Base-by-base conservation (phyloP, 2,113 vertebrate species). In the Perca flavescens region DNA sequence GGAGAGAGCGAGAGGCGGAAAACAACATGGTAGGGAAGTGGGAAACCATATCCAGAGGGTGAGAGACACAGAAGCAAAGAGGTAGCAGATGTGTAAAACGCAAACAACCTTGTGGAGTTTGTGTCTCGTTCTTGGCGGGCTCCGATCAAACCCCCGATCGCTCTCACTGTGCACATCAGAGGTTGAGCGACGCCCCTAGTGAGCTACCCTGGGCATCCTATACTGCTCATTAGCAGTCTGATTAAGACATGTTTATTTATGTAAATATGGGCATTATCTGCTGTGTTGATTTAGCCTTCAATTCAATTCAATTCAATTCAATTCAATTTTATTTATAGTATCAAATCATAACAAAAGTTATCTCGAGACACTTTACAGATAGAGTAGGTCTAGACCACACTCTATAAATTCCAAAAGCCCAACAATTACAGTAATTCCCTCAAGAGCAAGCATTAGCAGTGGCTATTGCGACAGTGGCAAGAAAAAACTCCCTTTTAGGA, bases 201-300 rank as follows among this genome's bases (percentile, higher is more conserved):
- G 64, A 84, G 90, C 65, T 73, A 91, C 88, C 88, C 80, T 43
- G 84, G 78, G 89, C 83, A 62, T 83, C 75, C 74, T 83, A 73
- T 87, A 68, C 70, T 61, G 85, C 94, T 96, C 92, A 94, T 95
- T 95, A 94, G 93, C 88, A 74, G 81, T 65, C 84, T 63, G 72
- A 94, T 91, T 92, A 93, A 87, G 83, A 83, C 70, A 54, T 83
- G 86, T 91, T 93, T 92, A 94, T 93, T 93, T 88, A 92, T 89
- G 91, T 89, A 91, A 92, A 93, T 88, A 74, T 6, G 8, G 80
- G 69, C 79, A 67, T 90, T 90, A 91, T 92, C 90, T 93, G 84
- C 80, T 86, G 64, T 74, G 86, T 85, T 86, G 82, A 83, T 90
- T 70, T 77, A 74, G 72, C 79, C 84, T 85, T 88, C 83, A 85